Evolutionary conservation across 2,113 vertebrate genomes (phyloP).

Genomic region (Seriola dumerili): DNA sequence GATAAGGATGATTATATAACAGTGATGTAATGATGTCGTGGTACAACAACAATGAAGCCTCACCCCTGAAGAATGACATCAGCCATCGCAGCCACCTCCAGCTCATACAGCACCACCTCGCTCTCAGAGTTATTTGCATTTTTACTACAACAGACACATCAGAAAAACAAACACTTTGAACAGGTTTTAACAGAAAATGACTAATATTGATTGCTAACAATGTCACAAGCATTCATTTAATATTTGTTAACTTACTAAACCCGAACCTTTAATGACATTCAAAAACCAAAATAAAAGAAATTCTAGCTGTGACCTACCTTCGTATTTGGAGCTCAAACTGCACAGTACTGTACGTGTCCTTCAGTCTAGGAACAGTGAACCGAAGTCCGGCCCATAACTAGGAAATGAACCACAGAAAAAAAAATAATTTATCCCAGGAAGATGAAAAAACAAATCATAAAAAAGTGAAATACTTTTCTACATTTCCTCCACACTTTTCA

Average conservation of each 20-base stretch:
- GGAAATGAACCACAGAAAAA: constrained; percentile 29
- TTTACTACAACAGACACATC: constrained; percentile 81
- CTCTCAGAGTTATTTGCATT: constrained; percentile 91
- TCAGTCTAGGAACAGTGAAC: constrained; percentile 88
- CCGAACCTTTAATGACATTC: background rate
- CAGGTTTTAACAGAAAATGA: background rate
- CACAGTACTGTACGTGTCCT: constrained; percentile 81
- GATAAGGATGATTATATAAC: background rate
- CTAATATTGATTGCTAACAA: background rate
- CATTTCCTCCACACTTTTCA: background rate
- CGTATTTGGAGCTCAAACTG: constrained; percentile 90
- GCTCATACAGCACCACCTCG: constrained; percentile 79
- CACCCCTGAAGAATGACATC: constrained; percentile 87
- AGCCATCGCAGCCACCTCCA: constrained; percentile 85
- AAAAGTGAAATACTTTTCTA: background rate
- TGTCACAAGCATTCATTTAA: background rate
- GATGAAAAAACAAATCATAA: background rate
- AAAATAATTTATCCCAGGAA: background rate
- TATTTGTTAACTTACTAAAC: background rate
- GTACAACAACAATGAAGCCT: constrained; percentile 53
- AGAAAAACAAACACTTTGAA: background rate
- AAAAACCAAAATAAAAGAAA: background rate
- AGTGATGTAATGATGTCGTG: background rate
- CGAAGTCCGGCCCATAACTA: constrained; percentile 89
- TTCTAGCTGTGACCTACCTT: constrained; percentile 78